Evolutionary conservation across 2,888 invertebrate genomes (phyloP).

Genomic region (Scaptodrosophila latifasciaeformis): DNA sequence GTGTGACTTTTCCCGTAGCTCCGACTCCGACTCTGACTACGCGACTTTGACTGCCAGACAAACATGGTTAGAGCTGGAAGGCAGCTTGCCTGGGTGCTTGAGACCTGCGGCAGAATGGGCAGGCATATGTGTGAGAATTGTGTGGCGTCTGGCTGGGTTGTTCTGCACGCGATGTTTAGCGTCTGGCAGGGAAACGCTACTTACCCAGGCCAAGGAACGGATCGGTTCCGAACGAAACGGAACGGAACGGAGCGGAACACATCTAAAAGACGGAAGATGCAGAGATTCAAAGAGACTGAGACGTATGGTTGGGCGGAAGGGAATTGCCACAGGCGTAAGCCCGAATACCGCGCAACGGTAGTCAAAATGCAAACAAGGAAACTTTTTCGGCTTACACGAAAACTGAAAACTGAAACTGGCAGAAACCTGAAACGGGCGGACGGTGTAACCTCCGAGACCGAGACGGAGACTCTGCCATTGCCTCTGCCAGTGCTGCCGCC

Average conservation of each 20-base stretch:
- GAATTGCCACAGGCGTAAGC: too few relatives aligned
- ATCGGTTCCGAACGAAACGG: too few relatives aligned
- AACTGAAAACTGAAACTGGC: too few relatives aligned
- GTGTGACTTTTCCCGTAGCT: conserved; percentile 19
- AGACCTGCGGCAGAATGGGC: conserved; percentile 7
- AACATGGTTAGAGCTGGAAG: conserved; percentile 12
- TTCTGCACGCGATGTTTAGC: conserved; percentile 62
- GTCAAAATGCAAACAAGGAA: conserved; percentile 60
- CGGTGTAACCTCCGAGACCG: background rate
- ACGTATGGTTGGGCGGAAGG: too few relatives aligned
- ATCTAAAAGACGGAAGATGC: too few relatives aligned
- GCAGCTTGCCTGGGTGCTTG: conserved; percentile 3
- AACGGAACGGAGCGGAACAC: too few relatives aligned
- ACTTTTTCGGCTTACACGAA: conserved; percentile 24
- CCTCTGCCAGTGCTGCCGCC: conserved; percentile 54
- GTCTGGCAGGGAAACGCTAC: conserved; percentile 39
- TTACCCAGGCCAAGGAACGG: background rate
- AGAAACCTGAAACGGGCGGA: background rate
- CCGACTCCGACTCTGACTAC: background rate
- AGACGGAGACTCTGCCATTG: too few relatives aligned
- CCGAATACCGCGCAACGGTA: conserved; percentile 31
- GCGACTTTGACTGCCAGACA: conserved; percentile 19
- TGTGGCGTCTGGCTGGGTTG: conserved; percentile 26
- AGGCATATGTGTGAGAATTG: conserved; percentile 14
- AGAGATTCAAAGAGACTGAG: too few relatives aligned